Base-by-base conservation (phyloP, 2,888 invertebrate species). In the Ophraella communa region DNA sequence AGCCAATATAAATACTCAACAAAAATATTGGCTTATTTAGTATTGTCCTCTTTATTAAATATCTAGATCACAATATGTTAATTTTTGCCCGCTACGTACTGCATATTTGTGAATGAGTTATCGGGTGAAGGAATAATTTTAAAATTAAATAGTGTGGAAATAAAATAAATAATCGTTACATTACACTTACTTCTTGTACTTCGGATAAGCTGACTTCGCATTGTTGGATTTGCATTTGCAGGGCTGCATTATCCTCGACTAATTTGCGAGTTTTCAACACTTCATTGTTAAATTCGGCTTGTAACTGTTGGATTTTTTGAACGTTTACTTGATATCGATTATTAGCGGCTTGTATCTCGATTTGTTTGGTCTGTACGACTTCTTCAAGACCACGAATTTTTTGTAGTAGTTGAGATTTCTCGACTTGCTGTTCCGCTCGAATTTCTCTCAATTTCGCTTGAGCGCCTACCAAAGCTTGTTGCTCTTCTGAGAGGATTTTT, bases 391-490 rank as follows among this genome's bases (percentile, higher is more conserved):
- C 51, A 72, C 86, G 85, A 54, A 87, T 85, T 63, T 85, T 84
- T 55, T 84, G 83, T 23, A 85, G 78, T 11, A 85, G 77, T 54
- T 88, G 87, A 0, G 86, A 52, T 35, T 88, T 86, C 78, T 93
- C 93, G 2, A 86, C 82, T 73, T 88, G 88, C 75, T 92, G 82
- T 70, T 89, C 90, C 30, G 85, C 81, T 76, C 93, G 88, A 14
- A 95, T 80, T 74, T 95, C 94, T 72, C 91, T 91, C 49, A 95
- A 78, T 80, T 93, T 94, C 33, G 87, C 89, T 74, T 92, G 93
- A 10, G 91, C 87, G 3, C 91, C 90, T 73, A 88, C 85, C 1
- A 91, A 88, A 0, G 91, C 89, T 74, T 92, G 91, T 69, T 91
- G 87, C 77, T 93, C 91, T 68, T 92, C 92, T 2, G 85, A 81